These are phyloP conservation scores for Lapara coniferarum DNA, from an alignment of 2,888 invertebrate species.

Conservation along the genomic window DNA sequence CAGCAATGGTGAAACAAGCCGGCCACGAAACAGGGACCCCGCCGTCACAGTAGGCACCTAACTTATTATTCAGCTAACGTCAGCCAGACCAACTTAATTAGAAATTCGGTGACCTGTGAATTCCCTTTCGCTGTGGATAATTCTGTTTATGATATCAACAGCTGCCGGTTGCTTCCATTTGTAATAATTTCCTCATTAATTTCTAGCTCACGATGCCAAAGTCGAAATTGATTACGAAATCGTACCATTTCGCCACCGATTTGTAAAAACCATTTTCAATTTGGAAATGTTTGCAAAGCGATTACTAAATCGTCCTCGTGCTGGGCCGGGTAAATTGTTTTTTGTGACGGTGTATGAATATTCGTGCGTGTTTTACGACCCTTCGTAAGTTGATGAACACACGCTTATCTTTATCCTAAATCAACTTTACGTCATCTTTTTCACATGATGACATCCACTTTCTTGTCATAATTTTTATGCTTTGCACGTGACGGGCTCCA, in stretches of 20 bases:
- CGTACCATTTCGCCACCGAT: constrained; percentile 31
- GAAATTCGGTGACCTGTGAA: constrained; percentile 59
- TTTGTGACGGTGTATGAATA: constrained; percentile 10
- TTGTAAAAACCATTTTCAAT: constrained; percentile 36
- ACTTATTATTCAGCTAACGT: constrained; percentile 51
- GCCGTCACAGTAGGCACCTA: constrained; percentile 25
- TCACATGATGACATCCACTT: constrained; percentile 7
- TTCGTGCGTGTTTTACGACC: constrained; percentile 8
- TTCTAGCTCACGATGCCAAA: constrained; percentile 45
- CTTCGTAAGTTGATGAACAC: constrained; percentile 9
- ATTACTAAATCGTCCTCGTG: constrained; percentile 31
- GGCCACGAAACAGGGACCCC: not conserved
- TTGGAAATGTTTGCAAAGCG: constrained; percentile 26
- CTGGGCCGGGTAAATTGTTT: constrained; percentile 11
- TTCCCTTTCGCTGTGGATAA: constrained; percentile 46
- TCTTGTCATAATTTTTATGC: constrained; percentile 12
- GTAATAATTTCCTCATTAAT: constrained; percentile 52
- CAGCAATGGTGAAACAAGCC: not conserved
- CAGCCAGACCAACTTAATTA: constrained; percentile 55
- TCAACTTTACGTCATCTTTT: constrained; percentile 8
- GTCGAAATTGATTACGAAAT: constrained; percentile 45
- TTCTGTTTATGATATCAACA: constrained; percentile 57
- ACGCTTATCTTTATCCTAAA: constrained; percentile 15
- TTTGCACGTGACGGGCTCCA: not conserved
- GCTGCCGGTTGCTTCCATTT: constrained; percentile 48